Evolutionary conservation across 2,113 vertebrate genomes (phyloP), one percentile per base, ranked within the genome.

Genomic region (Parotia lawesii): DNA sequence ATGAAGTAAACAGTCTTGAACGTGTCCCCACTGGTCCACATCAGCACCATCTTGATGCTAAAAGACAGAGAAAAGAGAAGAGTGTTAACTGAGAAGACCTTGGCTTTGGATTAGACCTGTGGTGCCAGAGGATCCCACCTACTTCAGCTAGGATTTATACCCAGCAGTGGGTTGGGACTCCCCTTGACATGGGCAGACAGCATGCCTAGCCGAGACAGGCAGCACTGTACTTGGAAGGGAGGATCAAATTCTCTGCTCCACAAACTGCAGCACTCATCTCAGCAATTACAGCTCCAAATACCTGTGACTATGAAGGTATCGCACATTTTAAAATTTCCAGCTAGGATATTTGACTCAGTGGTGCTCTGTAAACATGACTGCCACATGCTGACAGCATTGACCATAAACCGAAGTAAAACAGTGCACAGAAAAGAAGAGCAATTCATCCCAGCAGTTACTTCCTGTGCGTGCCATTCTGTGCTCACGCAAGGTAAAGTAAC

Each of bases 1-100:
- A 99, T 97, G 98, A 99, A 99, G 97, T 99, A 99, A 74, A 97
- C 98, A 0, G 99, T 99, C 98, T 99, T 99, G 95, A 99, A 99
- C 15, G 99, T 99, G 97, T 99, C 99, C 0, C 99, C 99, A 0
- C 99, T 99, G 4, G 98, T 98, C 99, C 99, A 99, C 99, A 99
- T 99, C 96, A 99, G 97, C 92, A 99, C 99, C 99, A 99, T 99
- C 98, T 99, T 99, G 93, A 99, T 98, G 83, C 99, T 99, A 64
- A 3, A 90, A 85, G 83, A 79, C 33, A 81, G 20, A 71, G 76
- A 85, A 78, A 64, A 89, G 29, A 27, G 44, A 64, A 74, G 51
- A 67, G 21, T 14, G 4, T 60, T 64, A 48, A 67, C 0, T 29
- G 73, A 58, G 82, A 44, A 47, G 24, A 44, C 35, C 11, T 5